Base-by-base conservation (phyloP, 2,888 invertebrate genomes). In the Cryptocephalus primarius region DNA sequence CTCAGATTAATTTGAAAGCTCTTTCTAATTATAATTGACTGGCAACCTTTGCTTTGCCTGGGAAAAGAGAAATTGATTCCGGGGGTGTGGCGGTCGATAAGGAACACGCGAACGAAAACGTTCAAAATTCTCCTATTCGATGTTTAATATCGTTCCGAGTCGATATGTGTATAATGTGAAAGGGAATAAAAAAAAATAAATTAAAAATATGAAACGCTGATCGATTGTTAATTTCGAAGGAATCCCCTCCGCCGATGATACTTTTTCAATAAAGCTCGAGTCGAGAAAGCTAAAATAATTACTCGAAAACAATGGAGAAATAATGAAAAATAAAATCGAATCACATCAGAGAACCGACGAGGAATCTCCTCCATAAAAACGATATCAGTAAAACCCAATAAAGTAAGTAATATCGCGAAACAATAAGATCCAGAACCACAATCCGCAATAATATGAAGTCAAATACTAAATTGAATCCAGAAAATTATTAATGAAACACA, bases 401-500 rank as follows among this genome's bases (percentile, higher is more conserved):
- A 65, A 64, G 61, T 59, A 60, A 56, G 63, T 63, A 64, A 65
- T 64, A 65, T 63, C 59, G 59, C 56, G 60, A 61, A 63, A 65
- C 62, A 63, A 65, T 66, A 64, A 60, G 64, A 61, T 59, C 55
- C 61, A 57, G 58, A 36, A 57, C 45, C 46, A 40, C 48, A 40
- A 40, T 40, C 40, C 40, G 2, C 40, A 64, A 65, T 66, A 63
- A 63, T 63, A 64, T 65, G 61, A 63, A 66, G 62, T 64, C 64
- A 65, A 66, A 66, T 66, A 64, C 58, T 60, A 64, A 67, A 66
- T 65, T 63, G 67, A 66, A 65, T 65, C 64, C 63, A 59, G 64
- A 64, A 66, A 66, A 66, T 67, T 67, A 65, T 66, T 66, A 67
- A 67, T 65, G 65, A 65, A 67, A 66, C 64, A 61, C 62, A 65